Conservation (phyloP, 2,113 vertebrate species). For the Panthera leo region DNA sequence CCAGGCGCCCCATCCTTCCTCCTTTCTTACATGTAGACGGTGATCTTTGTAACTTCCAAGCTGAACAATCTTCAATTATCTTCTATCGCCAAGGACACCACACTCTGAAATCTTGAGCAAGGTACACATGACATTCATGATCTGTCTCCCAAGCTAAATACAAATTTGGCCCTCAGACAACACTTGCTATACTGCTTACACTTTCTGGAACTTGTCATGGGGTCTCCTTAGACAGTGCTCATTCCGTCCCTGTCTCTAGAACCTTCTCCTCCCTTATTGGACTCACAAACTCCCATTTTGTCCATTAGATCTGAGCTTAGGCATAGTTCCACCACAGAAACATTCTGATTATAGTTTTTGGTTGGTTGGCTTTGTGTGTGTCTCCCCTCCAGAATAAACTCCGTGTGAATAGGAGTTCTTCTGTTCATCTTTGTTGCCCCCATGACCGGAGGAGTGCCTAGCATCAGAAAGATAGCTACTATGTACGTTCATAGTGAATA, state of each 20-base stretch:
- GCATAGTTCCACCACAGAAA: background rate
- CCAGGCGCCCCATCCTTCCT: background rate
- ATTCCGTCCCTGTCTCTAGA: background rate
- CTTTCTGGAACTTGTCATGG: background rate
- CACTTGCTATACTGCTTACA: background rate
- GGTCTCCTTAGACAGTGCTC: background rate
- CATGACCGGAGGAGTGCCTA: background rate
- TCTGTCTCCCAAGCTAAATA: background rate
- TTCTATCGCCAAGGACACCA: background rate
- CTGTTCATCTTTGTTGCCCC: background rate
- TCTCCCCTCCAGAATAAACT: background rate
- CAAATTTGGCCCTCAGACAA: background rate
- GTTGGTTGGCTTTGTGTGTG: background rate
- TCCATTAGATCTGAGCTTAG: background rate
- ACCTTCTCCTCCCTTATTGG: background rate
- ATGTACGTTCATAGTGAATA: background rate
- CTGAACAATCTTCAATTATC: background rate
- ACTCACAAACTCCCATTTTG: background rate
- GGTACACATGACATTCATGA: background rate
- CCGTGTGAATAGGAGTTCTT: background rate
- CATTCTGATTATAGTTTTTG: background rate
- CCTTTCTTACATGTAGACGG: background rate
- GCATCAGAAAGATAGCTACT: background rate
- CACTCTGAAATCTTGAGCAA: background rate
- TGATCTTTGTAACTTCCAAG: background rate